Evolutionary conservation across 2,888 invertebrate genomes (phyloP).

Genomic region (Microplitis deprimator): DNA sequence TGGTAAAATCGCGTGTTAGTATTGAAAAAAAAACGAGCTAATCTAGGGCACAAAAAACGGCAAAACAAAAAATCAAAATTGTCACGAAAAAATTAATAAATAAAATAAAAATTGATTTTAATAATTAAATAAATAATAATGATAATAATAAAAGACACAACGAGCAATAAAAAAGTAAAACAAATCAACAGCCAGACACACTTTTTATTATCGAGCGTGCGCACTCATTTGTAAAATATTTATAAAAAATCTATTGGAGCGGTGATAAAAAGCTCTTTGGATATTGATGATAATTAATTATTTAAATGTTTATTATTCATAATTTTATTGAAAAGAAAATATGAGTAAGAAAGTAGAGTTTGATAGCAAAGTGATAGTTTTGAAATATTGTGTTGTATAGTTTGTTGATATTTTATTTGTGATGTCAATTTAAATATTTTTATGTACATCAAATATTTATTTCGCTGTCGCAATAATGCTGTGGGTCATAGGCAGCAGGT

Average conservation of each 20-base stretch:
- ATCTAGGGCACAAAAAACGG: too few species aligned
- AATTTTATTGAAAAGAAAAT: not conserved
- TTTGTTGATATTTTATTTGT: not conserved
- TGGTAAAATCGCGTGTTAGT: too few species aligned
- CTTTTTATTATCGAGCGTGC: not conserved
- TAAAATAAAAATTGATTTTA: not conserved
- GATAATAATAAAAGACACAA: constrained; percentile 7
- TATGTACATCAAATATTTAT: too few species aligned
- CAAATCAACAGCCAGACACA: constrained; percentile 11
- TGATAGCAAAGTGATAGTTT: not conserved
- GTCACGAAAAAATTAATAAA: not conserved
- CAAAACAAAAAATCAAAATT: not conserved
- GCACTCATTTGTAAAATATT: not conserved
- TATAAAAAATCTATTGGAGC: constrained; percentile 9
- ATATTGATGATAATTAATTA: not conserved
- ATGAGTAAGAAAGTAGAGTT: constrained; percentile 4
- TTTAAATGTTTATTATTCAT: not conserved
- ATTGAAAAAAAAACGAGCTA: too few species aligned
- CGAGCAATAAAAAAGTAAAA: constrained; percentile 24
- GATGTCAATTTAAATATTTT: too few species aligned
- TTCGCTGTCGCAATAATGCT: too few species aligned
- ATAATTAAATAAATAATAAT: not conserved
- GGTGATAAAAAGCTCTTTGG: not conserved
- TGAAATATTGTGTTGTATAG: constrained; percentile 11
- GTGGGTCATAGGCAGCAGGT: not conserved